Conservation (phyloP, 2,113 vertebrate species). For the Chamaea fasciata region DNA sequence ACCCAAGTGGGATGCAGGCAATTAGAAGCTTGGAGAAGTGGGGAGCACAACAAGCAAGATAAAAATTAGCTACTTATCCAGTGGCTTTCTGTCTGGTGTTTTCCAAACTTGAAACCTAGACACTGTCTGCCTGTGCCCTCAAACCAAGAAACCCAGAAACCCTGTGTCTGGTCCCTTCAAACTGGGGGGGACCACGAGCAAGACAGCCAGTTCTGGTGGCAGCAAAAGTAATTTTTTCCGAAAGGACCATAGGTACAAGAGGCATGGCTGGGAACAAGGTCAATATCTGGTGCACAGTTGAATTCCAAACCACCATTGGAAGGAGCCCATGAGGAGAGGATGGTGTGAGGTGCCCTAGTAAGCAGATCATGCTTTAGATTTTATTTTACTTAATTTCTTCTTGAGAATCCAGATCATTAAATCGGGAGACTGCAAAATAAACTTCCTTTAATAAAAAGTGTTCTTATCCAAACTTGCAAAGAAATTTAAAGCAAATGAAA, state of each 20-base stretch:
- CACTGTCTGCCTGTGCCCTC: not conserved
- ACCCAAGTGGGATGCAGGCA: not conserved
- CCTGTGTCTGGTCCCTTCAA: not conserved
- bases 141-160: not conserved
- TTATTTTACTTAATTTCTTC: not conserved
- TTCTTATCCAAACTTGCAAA: not conserved
- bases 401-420: not conserved
- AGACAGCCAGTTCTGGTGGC: not conserved
- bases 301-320: not conserved
- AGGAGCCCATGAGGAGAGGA: not conserved
- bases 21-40: not conserved
- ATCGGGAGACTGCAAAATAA: not conserved
- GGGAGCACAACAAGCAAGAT: not conserved
- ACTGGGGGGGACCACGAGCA: rapidly evolving
- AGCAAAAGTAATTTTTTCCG: not conserved
- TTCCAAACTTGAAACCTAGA: not conserved
- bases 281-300: not conserved
- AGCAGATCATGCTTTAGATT: not conserved
- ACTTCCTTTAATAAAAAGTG: not conserved
- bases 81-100: not conserved
- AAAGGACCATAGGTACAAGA: not conserved
- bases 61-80: not conserved
- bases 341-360: not conserved
- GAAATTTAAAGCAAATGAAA: not conserved
- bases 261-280: not conserved